Percentiles rank a stretch among this genome's conserved stretches.
Evolutionary conservation across 2,797 vertebrate genomes (phyloP).

Genomic region (Pangasius sanitwongsei): DNA sequence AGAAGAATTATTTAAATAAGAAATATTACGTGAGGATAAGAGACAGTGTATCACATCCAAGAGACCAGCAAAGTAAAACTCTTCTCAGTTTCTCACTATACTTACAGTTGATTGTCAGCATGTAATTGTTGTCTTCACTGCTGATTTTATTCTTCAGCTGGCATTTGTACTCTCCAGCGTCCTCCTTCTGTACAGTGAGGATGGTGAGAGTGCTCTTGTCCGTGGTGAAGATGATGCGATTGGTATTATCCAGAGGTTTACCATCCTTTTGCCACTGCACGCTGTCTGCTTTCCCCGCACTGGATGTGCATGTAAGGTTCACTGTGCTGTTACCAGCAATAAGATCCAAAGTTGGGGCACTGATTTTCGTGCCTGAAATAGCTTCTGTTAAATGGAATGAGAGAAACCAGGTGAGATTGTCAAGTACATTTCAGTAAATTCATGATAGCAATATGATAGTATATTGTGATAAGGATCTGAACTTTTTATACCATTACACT

Average conservation of each 20-base stretch:
- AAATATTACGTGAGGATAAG: neutral
- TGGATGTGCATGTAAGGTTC: constrained; percentile 68
- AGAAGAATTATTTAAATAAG: neutral
- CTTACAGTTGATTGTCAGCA: constrained; percentile 71
- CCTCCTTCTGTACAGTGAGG: constrained; percentile 59
- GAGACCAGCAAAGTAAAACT: neutral
- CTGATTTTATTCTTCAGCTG: constrained; percentile 61
- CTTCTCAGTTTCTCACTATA: neutral
- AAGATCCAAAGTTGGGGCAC: constrained; percentile 38
- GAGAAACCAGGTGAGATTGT: neutral
- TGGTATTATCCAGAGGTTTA: neutral
- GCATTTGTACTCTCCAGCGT: constrained; percentile 67
- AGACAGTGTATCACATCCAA: neutral
- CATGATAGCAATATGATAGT: neutral
- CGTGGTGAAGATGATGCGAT: constrained; percentile 1
- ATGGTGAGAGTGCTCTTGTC: constrained; percentile 60
- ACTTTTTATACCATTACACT: neutral
- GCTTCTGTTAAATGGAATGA: constrained; percentile 57
- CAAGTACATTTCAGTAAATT: neutral
- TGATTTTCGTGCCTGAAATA: constrained; percentile 55
- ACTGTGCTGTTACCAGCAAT: constrained; percentile 63
- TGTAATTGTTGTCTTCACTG: constrained; percentile 5
- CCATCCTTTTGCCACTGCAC: constrained; percentile 64
- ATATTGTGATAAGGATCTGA: neutral
- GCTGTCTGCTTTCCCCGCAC: constrained; percentile 14